Conservation (phyloP, 2,113 vertebrate species). For the Oxyruncus cristatus region DNA sequence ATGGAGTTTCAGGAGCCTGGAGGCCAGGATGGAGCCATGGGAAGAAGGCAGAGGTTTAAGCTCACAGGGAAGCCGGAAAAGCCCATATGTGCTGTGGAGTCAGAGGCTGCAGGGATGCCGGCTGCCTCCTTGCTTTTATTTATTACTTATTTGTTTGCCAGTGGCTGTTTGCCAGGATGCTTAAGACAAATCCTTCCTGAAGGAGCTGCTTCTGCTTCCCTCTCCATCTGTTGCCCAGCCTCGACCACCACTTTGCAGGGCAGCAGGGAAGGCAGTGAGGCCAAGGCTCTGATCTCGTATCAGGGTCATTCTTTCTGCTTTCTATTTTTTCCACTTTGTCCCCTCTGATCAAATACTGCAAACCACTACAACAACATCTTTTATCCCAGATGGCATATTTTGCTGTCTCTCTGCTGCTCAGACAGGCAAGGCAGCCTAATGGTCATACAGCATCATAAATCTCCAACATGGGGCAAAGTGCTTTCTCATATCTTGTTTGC, state of each 20-base stretch:
- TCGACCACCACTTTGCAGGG: not conserved
- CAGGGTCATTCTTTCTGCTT: not conserved
- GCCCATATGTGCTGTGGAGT: not conserved
- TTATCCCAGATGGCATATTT: not conserved
- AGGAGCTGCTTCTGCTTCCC: not conserved
- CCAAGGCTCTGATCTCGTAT: not conserved
- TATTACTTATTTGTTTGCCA: constrained; percentile 29
- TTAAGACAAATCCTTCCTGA: not conserved
- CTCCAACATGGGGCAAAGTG: not conserved
- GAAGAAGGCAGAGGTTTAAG: not conserved
- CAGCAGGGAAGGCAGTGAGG: not conserved
- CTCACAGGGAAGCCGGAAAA: not conserved
- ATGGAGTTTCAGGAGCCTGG: not conserved
- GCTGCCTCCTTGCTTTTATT: not conserved
- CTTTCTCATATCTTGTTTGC: not conserved
- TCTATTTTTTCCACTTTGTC: not conserved
- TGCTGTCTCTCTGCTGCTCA: not conserved
- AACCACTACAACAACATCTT: not conserved
- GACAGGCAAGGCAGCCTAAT: not conserved
- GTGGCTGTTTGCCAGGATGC: not conserved
- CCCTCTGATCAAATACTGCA: not conserved
- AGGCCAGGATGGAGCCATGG: not conserved
- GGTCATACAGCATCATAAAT: not conserved
- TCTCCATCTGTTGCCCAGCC: constrained; percentile 12
- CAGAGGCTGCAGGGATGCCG: not conserved